A percentile compares a stretch with the other conserved stretches of the same genome.
phyloP scores from a whole-genome alignment of 2,888 invertebrate species.

The Polydrusus tereticollis region DNA sequence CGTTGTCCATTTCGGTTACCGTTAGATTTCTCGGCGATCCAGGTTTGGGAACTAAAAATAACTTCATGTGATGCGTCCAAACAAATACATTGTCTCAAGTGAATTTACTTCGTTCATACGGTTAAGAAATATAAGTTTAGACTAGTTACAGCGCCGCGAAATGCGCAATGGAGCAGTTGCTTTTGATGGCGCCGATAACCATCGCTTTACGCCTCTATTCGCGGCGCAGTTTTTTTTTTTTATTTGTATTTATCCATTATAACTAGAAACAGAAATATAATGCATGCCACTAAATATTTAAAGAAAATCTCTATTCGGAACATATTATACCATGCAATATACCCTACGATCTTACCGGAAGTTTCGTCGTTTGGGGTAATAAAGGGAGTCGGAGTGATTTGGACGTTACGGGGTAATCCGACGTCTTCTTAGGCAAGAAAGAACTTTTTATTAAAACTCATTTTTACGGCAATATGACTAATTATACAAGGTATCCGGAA shows the following conservation, averaged over 20 bases:
- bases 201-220: too few relatives aligned
- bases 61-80: too few relatives aligned
- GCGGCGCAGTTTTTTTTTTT: too few relatives aligned
- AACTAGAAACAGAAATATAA: not conserved
- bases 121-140: too few relatives aligned
- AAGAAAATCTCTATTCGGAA: not conserved
- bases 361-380: slow-evolving; percentile 75
- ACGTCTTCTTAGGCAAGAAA: slow-evolving; percentile 64
- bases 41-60: slow-evolving; percentile 85
- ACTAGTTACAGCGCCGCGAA: too few relatives aligned
- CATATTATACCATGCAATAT: not conserved
- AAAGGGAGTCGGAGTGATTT: slow-evolving; percentile 77
- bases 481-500: not conserved
- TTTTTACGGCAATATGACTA: not conserved
- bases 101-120: too few relatives aligned
- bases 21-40: slow-evolving; percentile 92
- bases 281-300: not conserved
- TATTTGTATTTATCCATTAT: too few relatives aligned
- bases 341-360: slow-evolving; percentile 70
- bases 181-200: too few relatives aligned
- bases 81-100: too few relatives aligned
- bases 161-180: too few relatives aligned
- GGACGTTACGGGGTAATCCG: slow-evolving; percentile 74
- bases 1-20: slow-evolving; percentile 89
- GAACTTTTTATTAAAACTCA: slow-evolving; percentile 11